Evolutionary conservation across 2,797 vertebrate genomes (phyloP), one percentile per base, ranked within the genome.

Genomic region (Fistularia tabacaria): DNA sequence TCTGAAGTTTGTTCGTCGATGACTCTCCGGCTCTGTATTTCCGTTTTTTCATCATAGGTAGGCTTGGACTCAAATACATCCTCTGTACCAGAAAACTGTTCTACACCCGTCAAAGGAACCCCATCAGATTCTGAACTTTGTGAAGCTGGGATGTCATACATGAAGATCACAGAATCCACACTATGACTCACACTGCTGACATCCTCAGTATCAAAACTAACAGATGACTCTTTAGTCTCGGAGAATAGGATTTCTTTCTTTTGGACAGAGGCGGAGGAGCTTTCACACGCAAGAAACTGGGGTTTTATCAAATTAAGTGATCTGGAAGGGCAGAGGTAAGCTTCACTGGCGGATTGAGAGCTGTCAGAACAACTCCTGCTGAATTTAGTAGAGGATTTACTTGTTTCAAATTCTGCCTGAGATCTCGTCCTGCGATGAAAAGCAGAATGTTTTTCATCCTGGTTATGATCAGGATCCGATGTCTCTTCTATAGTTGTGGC

Each of bases 11-110:
- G 92, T 83, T 96, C 95, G 82, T 92, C 94, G 89, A 88, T 91
- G 91, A 95, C 92, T 93, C 92, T 93, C 89, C 96, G 93, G 92
- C 94, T 95, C 92, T 96, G 94, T 91, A 94, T 98, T 92, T 97
- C 95, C 91, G 97, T 87, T 59, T 90, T 94, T 88, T 94, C 93
- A 87, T 98, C 94, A 94, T 93, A 95, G 86, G 92, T 89, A 82
- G 93, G 92, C 88, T 93, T 94, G 81, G 91, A 92, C 90, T 95
- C 93, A 96, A 96, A 95, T 82, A 95, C 91, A 90, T 96, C 94
- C 87, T 93, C 94, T 68, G 88, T 91, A 81, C 91, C 81, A 84
- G 91, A 88, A 73, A 89, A 72, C 38, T 78, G 87, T 76, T 92
- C 91, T 68, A 74, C 82, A 77, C 86, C 86, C 84, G 78, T 84